Conservation (phyloP, 2,888 invertebrate species). For the Xylocampa areola region DNA sequence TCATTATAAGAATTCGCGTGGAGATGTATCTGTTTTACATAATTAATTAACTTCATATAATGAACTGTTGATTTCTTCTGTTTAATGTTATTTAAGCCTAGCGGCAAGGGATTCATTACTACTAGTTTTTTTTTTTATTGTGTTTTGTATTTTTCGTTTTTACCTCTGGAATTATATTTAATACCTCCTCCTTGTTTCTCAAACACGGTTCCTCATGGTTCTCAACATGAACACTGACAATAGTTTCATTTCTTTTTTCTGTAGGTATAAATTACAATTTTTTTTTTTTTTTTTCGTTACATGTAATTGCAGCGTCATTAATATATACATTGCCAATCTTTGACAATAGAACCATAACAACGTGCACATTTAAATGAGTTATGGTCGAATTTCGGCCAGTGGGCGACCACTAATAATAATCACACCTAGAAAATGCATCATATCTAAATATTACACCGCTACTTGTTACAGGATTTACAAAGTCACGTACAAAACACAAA, state of each 20-base stretch:
- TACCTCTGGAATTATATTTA: not conserved
- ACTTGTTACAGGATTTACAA: not conserved
- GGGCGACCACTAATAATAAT: too few relatives aligned
- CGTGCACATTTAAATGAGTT: too few relatives aligned
- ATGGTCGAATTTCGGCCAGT: too few relatives aligned
- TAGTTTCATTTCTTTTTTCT: too few relatives aligned
- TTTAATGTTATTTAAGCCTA: constrained; percentile 20
- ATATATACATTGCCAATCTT: too few relatives aligned
- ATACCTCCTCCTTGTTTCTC: not conserved
- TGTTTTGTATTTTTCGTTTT: not conserved
- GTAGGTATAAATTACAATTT: too few relatives aligned
- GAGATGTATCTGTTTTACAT: constrained; percentile 16
- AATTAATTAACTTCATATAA: constrained; percentile 38
- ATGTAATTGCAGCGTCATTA: too few relatives aligned
- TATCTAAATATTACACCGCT: not conserved
- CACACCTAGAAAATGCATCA: too few relatives aligned
- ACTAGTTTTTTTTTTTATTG: not conserved
- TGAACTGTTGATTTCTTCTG: constrained; percentile 40
- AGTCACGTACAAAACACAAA: constrained; percentile 28
- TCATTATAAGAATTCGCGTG: constrained; percentile 1
- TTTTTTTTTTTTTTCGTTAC: too few relatives aligned
- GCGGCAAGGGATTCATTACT: constrained; percentile 5
- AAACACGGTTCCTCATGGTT: too few relatives aligned
- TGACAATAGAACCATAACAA: too few relatives aligned
- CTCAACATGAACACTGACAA: too few relatives aligned